These are phyloP conservation scores for Harpegnathos saltator DNA, from an alignment of 1,140 invertebrate species.

Conservation along the genomic window DNA sequence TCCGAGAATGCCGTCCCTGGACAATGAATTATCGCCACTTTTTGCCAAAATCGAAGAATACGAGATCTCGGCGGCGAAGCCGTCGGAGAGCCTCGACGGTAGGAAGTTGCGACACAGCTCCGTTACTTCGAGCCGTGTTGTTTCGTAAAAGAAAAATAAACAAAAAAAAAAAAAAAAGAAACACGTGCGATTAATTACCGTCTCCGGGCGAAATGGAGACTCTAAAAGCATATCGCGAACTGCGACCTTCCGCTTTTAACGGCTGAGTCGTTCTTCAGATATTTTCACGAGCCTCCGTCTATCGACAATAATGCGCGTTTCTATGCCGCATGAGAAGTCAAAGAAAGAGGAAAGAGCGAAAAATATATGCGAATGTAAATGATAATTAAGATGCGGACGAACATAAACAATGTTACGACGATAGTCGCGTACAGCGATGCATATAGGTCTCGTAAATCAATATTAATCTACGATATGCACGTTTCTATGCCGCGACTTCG, in stretches of 20 bases:
- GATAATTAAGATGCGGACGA: too few relatives aligned
- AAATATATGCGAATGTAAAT: too few relatives aligned
- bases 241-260: too few relatives aligned
- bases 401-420: too few relatives aligned
- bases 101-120: background rate
- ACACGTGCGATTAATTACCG: conserved; percentile 14
- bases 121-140: background rate
- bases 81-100: background rate
- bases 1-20: background rate
- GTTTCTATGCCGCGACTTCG: background rate
- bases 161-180: background rate
- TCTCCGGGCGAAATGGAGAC: too few relatives aligned
- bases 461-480: conserved; percentile 3
- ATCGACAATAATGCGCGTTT: too few relatives aligned
- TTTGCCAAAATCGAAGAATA: background rate
- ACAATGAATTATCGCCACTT: background rate
- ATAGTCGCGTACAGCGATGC: background rate
- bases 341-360: too few relatives aligned
- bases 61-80: background rate
- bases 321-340: too few relatives aligned
- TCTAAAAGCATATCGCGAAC: too few relatives aligned
- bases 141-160: background rate
- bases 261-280: too few relatives aligned
- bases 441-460: background rate
- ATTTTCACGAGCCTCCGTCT: too few relatives aligned